phyloP scores from a whole-genome alignment of 1,140 invertebrate species.

The Hirudo medicinalis region DNA sequence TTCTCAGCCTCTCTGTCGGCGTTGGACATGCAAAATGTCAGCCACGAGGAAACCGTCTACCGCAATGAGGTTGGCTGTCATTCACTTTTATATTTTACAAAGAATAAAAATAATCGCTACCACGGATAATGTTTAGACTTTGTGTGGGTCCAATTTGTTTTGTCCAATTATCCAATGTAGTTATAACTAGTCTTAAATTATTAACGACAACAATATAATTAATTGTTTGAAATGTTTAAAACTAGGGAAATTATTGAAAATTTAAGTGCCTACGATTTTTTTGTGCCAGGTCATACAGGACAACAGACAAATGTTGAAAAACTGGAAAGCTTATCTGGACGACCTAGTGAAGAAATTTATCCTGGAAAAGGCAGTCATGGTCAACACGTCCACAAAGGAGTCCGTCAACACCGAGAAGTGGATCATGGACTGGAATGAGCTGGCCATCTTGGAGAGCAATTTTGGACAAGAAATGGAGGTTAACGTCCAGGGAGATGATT shows the following conservation, averaged over 20 bases:
- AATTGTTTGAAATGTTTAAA: background rate
- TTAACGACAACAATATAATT: too few species aligned
- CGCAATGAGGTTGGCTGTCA: background rate
- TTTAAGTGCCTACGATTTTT: background rate
- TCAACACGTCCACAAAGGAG: background rate
- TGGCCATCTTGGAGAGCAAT: background rate
- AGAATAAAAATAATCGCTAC: too few species aligned
- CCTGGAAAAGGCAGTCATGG: background rate
- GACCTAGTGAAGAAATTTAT: background rate
- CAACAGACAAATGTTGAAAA: background rate
- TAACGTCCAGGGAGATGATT: background rate
- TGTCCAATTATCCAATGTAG: too few species aligned
- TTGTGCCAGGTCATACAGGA: slow-evolving; percentile 2
- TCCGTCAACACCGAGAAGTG: background rate
- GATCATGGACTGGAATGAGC: slow-evolving; percentile 3
- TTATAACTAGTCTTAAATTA: too few species aligned
- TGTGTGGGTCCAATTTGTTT: too few species aligned
- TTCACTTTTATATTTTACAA: background rate
- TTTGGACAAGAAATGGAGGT: background rate
- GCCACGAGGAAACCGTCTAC: background rate
- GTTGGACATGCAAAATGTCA: background rate
- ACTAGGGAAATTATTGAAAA: background rate
- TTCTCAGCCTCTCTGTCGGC: background rate
- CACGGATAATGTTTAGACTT: too few species aligned
- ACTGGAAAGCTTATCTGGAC: background rate